A percentile compares a stretch with the other conserved stretches of the same genome.
These are phyloP conservation scores for Neoitamus cyanurus DNA, from an alignment of 2,888 invertebrate species.

Conservation along the genomic window DNA sequence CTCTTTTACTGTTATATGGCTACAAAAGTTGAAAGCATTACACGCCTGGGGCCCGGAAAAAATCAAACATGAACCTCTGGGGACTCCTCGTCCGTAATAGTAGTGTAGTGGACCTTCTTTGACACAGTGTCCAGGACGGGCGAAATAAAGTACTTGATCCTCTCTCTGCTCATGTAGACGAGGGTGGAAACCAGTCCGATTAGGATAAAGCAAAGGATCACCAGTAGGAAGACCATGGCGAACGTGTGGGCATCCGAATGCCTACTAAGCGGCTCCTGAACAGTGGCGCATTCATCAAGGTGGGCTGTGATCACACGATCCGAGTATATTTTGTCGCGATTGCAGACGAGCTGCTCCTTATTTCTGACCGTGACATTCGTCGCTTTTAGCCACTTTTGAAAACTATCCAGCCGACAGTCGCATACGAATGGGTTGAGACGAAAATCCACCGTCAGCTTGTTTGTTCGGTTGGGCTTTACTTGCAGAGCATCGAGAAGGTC, in stretches of 20 bases:
- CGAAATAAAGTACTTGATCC: conserved; percentile 70
- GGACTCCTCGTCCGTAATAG: conserved; percentile 73
- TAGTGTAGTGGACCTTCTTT: conserved; percentile 79
- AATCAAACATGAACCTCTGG: conserved; percentile 66
- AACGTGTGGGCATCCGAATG: conserved; percentile 61
- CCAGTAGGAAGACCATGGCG: conserved; percentile 67
- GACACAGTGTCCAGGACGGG: conserved; percentile 75
- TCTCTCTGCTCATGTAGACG: conserved; percentile 72
- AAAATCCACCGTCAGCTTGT: conserved; percentile 72
- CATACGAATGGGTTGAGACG: conserved; percentile 77
- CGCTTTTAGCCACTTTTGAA: conserved; percentile 73
- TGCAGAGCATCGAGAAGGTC: conserved; percentile 70
- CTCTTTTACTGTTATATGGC: conserved; percentile 33
- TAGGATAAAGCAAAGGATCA: conserved; percentile 70
- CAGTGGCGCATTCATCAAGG: conserved; percentile 58
- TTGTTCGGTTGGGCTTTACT: conserved; percentile 62
- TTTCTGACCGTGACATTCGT: conserved; percentile 73
- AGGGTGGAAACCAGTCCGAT: conserved; percentile 70
- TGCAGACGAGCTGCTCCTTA: conserved; percentile 70
- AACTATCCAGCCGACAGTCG: conserved; percentile 72
- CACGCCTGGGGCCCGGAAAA: not conserved
- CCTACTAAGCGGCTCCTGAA: conserved; percentile 57
- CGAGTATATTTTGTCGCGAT: conserved; percentile 57
- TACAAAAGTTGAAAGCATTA: not conserved
- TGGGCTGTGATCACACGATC: conserved; percentile 60